A percentile compares a stretch with the other conserved stretches of the same genome.
Evolutionary conservation across 2,888 invertebrate genomes (phyloP).

Genomic region (Dynastes hyllus): DNA sequence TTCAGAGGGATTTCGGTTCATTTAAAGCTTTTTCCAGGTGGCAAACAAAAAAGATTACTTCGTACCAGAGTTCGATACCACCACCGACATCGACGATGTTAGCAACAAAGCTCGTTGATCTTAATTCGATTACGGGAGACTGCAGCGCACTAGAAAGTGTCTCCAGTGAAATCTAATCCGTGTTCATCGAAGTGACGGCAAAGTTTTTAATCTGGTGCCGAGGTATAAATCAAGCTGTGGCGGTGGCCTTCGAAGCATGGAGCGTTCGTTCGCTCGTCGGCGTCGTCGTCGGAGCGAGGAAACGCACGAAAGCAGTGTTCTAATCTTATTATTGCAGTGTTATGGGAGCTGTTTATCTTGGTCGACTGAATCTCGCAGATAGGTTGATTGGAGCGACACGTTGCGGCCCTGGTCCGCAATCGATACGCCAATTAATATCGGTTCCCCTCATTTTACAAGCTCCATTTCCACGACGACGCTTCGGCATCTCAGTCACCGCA

Average conservation of each 20-base stretch:
- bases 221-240: constrained; percentile 41
- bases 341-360: constrained; percentile 55
- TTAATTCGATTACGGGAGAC: constrained; percentile 16
- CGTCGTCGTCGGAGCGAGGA: background rate
- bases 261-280: background rate
- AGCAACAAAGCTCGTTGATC: constrained; percentile 29
- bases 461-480: constrained; percentile 18
- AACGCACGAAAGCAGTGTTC: constrained; percentile 48
- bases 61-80: background rate
- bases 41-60: constrained; percentile 7
- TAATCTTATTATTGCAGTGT: constrained; percentile 53
- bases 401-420: constrained; percentile 39
- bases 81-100: background rate
- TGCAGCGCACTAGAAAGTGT: constrained; percentile 31
- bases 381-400: constrained; percentile 53
- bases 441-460: constrained; percentile 45
- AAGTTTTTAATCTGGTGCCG: constrained; percentile 49
- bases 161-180: constrained; percentile 48
- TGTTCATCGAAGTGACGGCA: constrained; percentile 44
- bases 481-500: background rate
- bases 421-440: constrained; percentile 51
- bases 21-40: background rate
- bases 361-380: constrained; percentile 53
- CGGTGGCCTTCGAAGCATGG: constrained; percentile 7
- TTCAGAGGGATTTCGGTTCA: constrained; percentile 1